Base-by-base conservation (phyloP, 1,140 invertebrate genomes). In the Macrobrachium nipponense region DNA sequence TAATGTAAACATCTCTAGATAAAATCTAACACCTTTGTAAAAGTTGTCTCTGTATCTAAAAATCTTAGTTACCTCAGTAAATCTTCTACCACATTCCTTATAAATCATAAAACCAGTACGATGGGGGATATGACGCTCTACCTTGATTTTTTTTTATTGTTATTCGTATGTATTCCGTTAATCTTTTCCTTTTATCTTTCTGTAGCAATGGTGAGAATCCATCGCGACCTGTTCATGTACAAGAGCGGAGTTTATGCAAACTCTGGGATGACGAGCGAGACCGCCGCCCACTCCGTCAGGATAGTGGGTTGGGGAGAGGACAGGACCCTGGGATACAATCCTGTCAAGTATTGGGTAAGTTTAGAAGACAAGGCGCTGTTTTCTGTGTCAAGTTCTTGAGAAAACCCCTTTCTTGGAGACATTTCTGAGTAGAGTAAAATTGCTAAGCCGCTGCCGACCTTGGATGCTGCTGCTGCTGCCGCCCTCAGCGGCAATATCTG, bases 301-400 rank as follows among this genome's bases (percentile, higher is more conserved):
- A 95, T 99, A 88, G 91, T 98, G 0, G 97, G 97, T 27, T 98
- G 97, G 96, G 96, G 96, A 12, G 95, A 96, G 90, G 95, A 97
- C 88, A 89, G 58, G 7, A 75, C 87, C 76, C 90, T 91, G 60
- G 90, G 91, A 43, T 91, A 92, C 59, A 89, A 90, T 61, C 91
- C 93, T 14, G 91, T 94, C 5, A 97, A 97, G 92, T 98, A 96
- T 90, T 98, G 97, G 97, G 97, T 98, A 93, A 94, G 93, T 91
- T 18, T 75, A 5, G 27, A 2, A 20, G 12, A 58, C 5, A 15
- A 20, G 43, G 4, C 27, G 4, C 27, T 36, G 27, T 36, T 36
- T 36, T 36, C 27, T 36, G 27, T 36, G 27, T 36, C 27, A 36
- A 36, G 27, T 36, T 36, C 27, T 36, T 36, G 27, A 36, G 27